These are phyloP conservation scores for Nomada fucata DNA, from an alignment of 2,888 invertebrate species.

Conservation along the genomic window DNA sequence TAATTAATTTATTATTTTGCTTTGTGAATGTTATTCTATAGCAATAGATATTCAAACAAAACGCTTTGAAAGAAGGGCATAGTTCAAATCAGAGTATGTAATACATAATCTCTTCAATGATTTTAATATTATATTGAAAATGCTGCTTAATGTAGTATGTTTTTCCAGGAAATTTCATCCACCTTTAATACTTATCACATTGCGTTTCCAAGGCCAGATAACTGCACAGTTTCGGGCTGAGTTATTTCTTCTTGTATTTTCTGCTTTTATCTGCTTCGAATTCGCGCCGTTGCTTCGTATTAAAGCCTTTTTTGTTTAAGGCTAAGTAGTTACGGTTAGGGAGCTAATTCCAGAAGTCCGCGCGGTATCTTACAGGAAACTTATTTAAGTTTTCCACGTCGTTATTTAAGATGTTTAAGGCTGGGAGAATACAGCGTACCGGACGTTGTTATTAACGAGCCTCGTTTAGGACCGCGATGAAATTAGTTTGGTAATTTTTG, in stretches of 20 bases:
- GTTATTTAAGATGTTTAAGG: constrained; percentile 55
- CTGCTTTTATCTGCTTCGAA: neutral
- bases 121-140: too few relatives aligned
- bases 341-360: constrained; percentile 53
- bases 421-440: neutral
- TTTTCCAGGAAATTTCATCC: too few relatives aligned
- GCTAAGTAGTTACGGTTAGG: constrained; percentile 47
- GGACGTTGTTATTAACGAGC: constrained; percentile 37
- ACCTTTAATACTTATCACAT: too few relatives aligned
- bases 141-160: too few relatives aligned
- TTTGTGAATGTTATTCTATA: too few relatives aligned
- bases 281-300: constrained; percentile 8
- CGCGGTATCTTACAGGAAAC: constrained; percentile 24
- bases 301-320: constrained; percentile 4
- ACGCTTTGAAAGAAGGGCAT: too few relatives aligned
- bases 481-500: constrained; percentile 28
- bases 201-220: too few relatives aligned
- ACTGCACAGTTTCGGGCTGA: too few relatives aligned
- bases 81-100: too few relatives aligned
- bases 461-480: constrained; percentile 11
- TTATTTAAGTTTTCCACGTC: constrained; percentile 58
- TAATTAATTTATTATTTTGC: too few relatives aligned
- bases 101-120: too few relatives aligned
- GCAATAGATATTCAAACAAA: too few relatives aligned
- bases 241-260: neutral